These are phyloP conservation scores for Synodontis membranacea DNA, from an alignment of 2,113 vertebrate species.

Conservation along the genomic window DNA sequence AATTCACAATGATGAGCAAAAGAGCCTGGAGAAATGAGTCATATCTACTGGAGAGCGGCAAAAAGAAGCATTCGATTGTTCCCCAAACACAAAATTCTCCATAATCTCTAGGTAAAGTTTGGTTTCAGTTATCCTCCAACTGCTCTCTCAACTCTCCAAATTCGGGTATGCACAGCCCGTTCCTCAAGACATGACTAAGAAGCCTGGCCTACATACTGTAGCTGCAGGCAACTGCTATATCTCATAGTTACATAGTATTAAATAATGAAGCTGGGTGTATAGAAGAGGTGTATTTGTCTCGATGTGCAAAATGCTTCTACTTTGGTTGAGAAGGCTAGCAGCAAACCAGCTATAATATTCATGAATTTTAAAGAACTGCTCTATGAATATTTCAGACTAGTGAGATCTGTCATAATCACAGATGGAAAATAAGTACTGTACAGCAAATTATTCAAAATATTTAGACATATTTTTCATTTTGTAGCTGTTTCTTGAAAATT, in stretches of 20 bases:
- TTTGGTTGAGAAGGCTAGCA: not conserved
- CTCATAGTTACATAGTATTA: not conserved
- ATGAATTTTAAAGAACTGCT: not conserved
- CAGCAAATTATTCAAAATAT: not conserved
- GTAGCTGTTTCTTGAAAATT: not conserved
- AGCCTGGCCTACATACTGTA: too few species aligned
- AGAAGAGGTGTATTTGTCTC: too few species aligned
- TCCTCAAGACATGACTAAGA: not conserved
- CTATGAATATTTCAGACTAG: not conserved
- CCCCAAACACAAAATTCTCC: not conserved
- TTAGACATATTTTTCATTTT: not conserved
- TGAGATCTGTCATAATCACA: not conserved
- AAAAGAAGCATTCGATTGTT: not conserved
- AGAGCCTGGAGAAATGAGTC: not conserved
- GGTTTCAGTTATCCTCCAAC: constrained; percentile 1
- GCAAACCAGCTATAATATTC: not conserved
- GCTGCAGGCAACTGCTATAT: not conserved
- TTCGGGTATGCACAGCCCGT: not conserved
- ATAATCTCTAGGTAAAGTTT: constrained; percentile 2
- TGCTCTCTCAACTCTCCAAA: not conserved
- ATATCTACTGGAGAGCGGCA: not conserved
- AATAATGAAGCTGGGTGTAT: not conserved
- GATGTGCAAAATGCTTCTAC: not conserved
- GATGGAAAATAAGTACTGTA: not conserved
- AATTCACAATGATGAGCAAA: not conserved